A percentile compares a stretch with the other conserved stretches of the same genome.
These are phyloP conservation scores for Morus bassanus DNA, from an alignment of 2,797 vertebrate genomes.

Conservation along the genomic window DNA sequence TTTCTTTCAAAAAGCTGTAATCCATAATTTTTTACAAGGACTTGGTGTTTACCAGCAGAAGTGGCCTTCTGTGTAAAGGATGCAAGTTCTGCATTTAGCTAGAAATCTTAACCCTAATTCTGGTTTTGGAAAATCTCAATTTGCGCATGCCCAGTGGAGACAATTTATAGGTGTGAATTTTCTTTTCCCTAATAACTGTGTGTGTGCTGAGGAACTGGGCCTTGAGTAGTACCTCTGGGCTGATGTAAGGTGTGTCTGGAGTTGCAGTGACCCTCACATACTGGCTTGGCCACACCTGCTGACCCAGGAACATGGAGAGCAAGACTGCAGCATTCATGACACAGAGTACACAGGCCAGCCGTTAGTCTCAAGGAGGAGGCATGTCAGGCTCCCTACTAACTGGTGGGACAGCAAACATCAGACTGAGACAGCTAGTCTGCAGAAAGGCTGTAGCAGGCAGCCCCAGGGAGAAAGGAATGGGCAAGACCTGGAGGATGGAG, in stretches of 20 bases:
- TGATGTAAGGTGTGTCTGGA: not conserved
- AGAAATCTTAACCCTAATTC: not conserved
- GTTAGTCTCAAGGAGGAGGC: not conserved
- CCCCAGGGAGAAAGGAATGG: not conserved
- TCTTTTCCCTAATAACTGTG: not conserved
- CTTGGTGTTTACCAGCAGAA: not conserved
- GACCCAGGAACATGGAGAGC: not conserved
- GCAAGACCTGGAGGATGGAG: no score
- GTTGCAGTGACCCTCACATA: no score
- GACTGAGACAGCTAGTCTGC: not conserved
- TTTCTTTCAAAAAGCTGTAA: not conserved
- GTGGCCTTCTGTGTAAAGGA: not conserved
- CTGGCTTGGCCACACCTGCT: not conserved
- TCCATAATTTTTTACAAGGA: not conserved
- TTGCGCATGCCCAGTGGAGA: not conserved
- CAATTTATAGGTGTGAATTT: not conserved
- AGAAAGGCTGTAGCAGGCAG: not conserved
- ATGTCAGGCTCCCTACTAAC: not conserved
- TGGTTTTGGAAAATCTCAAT: not conserved
- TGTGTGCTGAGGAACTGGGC: not conserved
- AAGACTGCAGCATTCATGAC: not conserved
- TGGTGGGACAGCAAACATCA: not conserved
- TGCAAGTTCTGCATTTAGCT: not conserved
- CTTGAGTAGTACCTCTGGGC: not conserved
- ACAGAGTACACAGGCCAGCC: not conserved